Evolutionary conservation across 2,888 invertebrate species (phyloP).

Genomic region (Maniola hyperantus): DNA sequence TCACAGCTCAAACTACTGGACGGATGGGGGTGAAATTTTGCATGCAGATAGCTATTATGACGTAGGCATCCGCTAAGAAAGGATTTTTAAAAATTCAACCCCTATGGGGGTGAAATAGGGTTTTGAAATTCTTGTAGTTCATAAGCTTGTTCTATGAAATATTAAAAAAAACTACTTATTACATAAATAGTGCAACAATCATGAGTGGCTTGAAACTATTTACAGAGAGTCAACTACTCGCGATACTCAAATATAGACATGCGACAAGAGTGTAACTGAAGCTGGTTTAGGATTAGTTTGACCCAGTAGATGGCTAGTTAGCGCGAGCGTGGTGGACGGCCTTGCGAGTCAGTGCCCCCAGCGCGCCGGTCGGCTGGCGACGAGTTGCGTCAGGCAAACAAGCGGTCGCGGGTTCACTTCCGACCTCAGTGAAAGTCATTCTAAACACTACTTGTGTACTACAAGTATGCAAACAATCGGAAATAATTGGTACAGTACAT

Average conservation of each 20-base stretch:
- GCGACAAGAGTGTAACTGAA: constrained; percentile 4
- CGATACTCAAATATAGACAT: neutral
- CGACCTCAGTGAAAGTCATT: constrained; percentile 28
- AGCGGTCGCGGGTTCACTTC: constrained; percentile 13
- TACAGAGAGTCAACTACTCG: neutral
- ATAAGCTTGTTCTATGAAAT: too few relatives aligned
- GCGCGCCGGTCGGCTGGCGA: constrained; percentile 1
- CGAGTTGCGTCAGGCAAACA: constrained; percentile 31
- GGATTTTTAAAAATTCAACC: too few relatives aligned
- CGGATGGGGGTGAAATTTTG: too few relatives aligned
- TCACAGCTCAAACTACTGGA: too few relatives aligned
- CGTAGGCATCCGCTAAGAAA: too few relatives aligned
- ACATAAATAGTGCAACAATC: too few relatives aligned
- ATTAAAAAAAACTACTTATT: too few relatives aligned
- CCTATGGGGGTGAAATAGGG: too few relatives aligned
- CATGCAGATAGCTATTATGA: too few relatives aligned
- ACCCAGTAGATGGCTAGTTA: constrained; percentile 6
- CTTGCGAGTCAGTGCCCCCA: constrained; percentile 41
- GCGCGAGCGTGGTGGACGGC: constrained; percentile 25
- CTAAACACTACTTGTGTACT: neutral
- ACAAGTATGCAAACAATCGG: constrained; percentile 1
- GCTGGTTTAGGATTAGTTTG: neutral
- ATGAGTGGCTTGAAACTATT: neutral
- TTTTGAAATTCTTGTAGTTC: too few relatives aligned
- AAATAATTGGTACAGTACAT: neutral